Evolutionary conservation across 2,888 invertebrate genomes (phyloP).

Genomic region (Agrotis clavis): DNA sequence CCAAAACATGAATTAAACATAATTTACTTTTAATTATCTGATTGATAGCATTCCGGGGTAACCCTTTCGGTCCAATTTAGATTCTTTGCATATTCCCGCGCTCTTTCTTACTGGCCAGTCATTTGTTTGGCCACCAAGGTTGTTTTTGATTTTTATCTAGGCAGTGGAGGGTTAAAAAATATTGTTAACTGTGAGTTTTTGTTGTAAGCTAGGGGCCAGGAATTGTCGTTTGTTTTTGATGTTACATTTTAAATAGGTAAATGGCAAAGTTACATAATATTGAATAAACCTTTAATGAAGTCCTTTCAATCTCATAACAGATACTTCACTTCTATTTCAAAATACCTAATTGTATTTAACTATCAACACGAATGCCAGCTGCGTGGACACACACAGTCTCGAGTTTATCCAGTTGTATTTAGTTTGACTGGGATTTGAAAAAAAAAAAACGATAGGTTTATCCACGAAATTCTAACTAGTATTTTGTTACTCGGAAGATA

Average conservation of each 20-base stretch:
- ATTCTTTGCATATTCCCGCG: slow-evolving; percentile 71
- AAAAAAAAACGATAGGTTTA: too few relatives aligned
- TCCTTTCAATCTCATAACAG: too few relatives aligned
- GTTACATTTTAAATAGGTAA: neutral
- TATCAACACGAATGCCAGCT: too few relatives aligned
- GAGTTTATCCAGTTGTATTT: too few relatives aligned
- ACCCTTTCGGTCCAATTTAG: slow-evolving; percentile 80
- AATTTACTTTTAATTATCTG: slow-evolving; percentile 73
- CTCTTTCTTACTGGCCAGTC: slow-evolving; percentile 27
- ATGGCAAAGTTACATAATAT: too few relatives aligned
- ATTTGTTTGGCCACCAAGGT: slow-evolving; percentile 71
- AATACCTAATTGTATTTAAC: too few relatives aligned
- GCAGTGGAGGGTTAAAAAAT: slow-evolving; percentile 61
- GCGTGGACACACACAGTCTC: too few relatives aligned
- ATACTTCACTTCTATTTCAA: too few relatives aligned
- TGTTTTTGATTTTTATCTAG: slow-evolving; percentile 64
- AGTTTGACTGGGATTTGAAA: too few relatives aligned
- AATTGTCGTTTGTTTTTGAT: neutral
- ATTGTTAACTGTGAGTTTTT: slow-evolving; percentile 15
- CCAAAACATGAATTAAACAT: slow-evolving; percentile 76
- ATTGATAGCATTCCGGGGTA: slow-evolving; percentile 73
- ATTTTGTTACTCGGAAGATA: too few relatives aligned
- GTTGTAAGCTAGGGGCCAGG: neutral
- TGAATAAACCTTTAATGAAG: too few relatives aligned
- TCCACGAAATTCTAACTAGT: too few relatives aligned